A percentile compares a stretch with the other conserved stretches of the same genome.
Conservation (phyloP, 2,113 vertebrate species). For the Diadophis punctatus region DNA sequence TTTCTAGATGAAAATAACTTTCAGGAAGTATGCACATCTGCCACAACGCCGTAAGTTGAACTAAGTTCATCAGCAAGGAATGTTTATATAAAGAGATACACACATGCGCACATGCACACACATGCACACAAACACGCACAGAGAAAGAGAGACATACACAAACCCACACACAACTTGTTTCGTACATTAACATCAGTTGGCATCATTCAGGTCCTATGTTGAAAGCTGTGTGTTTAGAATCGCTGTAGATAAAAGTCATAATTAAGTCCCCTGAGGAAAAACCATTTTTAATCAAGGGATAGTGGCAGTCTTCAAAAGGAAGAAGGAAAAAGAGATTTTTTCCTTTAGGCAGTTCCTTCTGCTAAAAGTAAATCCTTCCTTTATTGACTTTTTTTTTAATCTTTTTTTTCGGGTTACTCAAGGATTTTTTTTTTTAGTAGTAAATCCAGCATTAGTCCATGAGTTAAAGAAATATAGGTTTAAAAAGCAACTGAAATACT, state of each 20-base stretch:
- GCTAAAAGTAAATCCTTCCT: neutral
- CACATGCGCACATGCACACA: neutral
- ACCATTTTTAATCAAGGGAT: neutral
- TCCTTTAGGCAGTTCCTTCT: slow-evolving; percentile 29
- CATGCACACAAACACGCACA: neutral
- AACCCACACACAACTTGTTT: neutral
- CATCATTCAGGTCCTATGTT: neutral
- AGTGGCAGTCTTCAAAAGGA: slow-evolving; percentile 23
- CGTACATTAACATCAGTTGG: slow-evolving; percentile 5
- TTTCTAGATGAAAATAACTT: neutral
- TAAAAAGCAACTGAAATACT: neutral
- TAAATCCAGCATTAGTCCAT: neutral
- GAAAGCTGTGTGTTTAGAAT: neutral
- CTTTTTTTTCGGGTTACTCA: neutral
- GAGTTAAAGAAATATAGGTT: slow-evolving; percentile 6
- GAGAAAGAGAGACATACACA: no score
- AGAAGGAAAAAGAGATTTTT: slow-evolving; percentile 5
- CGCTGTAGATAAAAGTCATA: slow-evolving; percentile 12
- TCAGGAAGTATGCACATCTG: neutral
- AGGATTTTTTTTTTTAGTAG: neutral
- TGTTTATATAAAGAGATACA: neutral
- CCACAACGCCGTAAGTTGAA: neutral
- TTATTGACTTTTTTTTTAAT: neutral
- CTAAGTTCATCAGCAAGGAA: neutral
- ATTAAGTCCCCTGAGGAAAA: slow-evolving; percentile 45